A percentile compares a stretch with the other conserved stretches of the same genome.
Conservation (phyloP, 2,113 vertebrate species). For the Lepisosteus oculatus region DNA sequence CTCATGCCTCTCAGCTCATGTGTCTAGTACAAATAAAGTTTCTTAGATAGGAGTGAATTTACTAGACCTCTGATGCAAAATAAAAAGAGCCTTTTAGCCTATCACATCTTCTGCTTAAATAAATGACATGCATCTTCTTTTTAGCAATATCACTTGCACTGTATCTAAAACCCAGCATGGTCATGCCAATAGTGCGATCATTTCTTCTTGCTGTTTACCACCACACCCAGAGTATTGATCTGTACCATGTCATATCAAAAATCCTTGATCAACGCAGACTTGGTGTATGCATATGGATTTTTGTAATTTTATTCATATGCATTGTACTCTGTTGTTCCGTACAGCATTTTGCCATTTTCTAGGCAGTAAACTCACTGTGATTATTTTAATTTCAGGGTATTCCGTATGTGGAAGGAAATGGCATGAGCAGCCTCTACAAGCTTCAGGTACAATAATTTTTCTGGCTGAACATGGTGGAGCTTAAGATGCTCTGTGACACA, state of each 20-base stretch:
- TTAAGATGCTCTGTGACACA: slow-evolving; percentile 5
- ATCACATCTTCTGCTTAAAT: too few relatives aligned
- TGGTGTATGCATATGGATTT: slow-evolving; percentile 28
- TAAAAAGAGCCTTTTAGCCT: too few relatives aligned
- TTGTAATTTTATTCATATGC: not conserved
- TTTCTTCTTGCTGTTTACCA: slow-evolving; percentile 29
- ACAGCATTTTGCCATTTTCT: too few relatives aligned
- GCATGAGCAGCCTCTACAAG: slow-evolving; percentile 97
- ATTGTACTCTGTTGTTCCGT: not conserved
- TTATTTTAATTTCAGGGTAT: slow-evolving; percentile 68
- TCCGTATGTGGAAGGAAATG: slow-evolving; percentile 79
- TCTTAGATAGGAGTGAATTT: too few relatives aligned
- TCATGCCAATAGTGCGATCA: too few relatives aligned
- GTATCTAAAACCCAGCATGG: too few relatives aligned
- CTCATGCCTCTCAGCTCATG: too few relatives aligned
- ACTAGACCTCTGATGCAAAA: too few relatives aligned
- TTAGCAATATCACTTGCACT: too few relatives aligned
- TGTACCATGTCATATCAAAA: slow-evolving; percentile 45
- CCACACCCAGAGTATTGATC: slow-evolving; percentile 46
- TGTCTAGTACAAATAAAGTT: too few relatives aligned
- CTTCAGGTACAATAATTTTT: slow-evolving; percentile 80
- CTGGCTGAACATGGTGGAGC: not conserved
- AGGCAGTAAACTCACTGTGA: slow-evolving; percentile 18
- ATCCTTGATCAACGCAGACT: slow-evolving; percentile 34
- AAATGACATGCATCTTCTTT: too few relatives aligned